Evolutionary conservation across 1,140 invertebrate species (phyloP).

Genomic region (Drosophila sp.): DNA sequence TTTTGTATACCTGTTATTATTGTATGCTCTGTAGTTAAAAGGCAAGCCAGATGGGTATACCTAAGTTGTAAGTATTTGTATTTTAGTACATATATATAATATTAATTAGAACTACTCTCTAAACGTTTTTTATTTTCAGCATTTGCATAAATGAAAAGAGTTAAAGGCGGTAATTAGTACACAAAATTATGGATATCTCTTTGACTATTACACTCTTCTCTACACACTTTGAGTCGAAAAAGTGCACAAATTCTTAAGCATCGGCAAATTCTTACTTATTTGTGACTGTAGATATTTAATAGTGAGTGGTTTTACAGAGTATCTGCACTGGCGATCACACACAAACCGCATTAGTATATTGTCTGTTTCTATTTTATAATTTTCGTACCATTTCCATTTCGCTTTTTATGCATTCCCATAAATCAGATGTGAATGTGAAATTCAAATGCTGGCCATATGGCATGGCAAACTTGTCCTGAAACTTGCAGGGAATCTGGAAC

Average conservation of each 20-base stretch:
- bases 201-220: too few relatives aligned
- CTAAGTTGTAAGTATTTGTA: too few relatives aligned
- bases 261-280: too few relatives aligned
- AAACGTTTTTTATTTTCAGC: too few relatives aligned
- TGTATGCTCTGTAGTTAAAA: background rate
- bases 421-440: conserved; percentile 41
- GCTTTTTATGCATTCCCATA: conserved; percentile 42
- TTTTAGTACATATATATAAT: too few relatives aligned
- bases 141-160: too few relatives aligned
- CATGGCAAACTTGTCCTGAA: conserved; percentile 35
- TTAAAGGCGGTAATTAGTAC: too few relatives aligned
- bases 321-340: background rate
- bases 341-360: background rate
- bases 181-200: too few relatives aligned
- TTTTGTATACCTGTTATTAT: conserved; percentile 26
- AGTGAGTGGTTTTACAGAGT: background rate
- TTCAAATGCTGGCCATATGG: conserved; percentile 52
- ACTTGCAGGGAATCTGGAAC: background rate
- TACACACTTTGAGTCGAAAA: too few relatives aligned
- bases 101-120: too few relatives aligned
- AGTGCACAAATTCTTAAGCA: too few relatives aligned
- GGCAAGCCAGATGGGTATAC: background rate
- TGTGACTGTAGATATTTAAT: too few relatives aligned
- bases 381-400: conserved; percentile 24
- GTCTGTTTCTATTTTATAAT: conserved; percentile 22